Evolutionary conservation across 2,113 vertebrate genomes (phyloP).

Genomic region (Lamprotornis superbus): DNA sequence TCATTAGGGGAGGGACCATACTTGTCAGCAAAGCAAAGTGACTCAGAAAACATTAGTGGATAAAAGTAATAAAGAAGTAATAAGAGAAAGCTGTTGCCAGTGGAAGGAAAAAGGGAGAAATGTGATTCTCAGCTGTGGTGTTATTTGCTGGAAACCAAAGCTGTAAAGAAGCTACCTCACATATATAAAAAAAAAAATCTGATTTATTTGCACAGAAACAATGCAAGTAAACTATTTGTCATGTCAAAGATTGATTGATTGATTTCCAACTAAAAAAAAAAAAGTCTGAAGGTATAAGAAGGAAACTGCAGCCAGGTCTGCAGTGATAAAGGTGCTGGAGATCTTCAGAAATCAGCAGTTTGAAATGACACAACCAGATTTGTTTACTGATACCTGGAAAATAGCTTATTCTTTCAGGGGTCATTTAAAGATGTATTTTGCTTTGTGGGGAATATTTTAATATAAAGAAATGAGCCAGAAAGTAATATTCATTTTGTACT

Average conservation of each 20-base stretch:
- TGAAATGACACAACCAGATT: not conserved
- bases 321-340: not conserved
- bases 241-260: not conserved
- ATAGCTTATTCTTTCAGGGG: not conserved
- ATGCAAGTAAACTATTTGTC: not conserved
- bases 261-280: not conserved
- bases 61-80: not conserved
- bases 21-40: constrained; percentile 29
- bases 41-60: not conserved
- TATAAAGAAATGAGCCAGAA: not conserved
- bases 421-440: not conserved
- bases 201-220: not conserved
- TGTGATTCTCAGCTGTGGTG: not conserved
- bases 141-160: not conserved
- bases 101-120: not conserved
- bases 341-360: not conserved
- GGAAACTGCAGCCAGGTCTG: not conserved
- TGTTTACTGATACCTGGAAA: not conserved
- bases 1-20: not conserved
- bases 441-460: not conserved
- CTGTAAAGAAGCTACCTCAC: not conserved
- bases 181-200: not conserved
- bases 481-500: not conserved
- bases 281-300: not conserved
- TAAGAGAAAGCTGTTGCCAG: not conserved